Conservation (phyloP, 1,140 invertebrate species). For the Drosophila pallidifrons region DNA sequence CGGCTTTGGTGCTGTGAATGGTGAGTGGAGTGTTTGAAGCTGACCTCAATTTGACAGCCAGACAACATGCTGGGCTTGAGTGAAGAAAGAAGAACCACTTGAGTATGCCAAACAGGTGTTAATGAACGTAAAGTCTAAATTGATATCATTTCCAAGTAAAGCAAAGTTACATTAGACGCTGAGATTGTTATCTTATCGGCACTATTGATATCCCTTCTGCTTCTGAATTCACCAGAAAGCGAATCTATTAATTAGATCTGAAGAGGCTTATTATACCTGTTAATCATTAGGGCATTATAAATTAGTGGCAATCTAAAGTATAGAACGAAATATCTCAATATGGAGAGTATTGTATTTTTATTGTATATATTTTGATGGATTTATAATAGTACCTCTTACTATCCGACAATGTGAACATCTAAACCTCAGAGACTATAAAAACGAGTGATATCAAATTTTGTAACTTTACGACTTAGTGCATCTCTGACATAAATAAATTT, state of each 20-base stretch:
- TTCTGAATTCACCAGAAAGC: slow-evolving; percentile 15
- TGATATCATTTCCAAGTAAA: slow-evolving; percentile 5
- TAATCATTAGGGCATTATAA: no score
- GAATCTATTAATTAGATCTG: slow-evolving; percentile 21
- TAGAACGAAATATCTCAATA: no score
- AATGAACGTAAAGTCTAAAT: slow-evolving; percentile 51
- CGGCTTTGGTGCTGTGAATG: slow-evolving; percentile 46
- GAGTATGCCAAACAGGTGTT: slow-evolving; percentile 57
- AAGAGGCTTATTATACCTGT: not conserved
- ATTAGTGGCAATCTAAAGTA: no score
- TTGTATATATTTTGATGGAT: no score
- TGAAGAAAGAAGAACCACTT: slow-evolving; percentile 33
- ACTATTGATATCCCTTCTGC: slow-evolving; percentile 1
- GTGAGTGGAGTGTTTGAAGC: slow-evolving; percentile 55
- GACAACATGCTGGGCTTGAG: slow-evolving; percentile 30
- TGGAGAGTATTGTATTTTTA: no score
- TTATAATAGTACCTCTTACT: no score
- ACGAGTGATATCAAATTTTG: no score
- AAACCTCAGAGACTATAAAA: no score
- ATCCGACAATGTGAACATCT: no score
- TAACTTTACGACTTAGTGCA: no score
- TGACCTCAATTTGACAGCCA: slow-evolving; percentile 38
- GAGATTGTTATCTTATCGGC: slow-evolving; percentile 41
- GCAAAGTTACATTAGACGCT: not conserved
- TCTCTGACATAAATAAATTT: no score